phyloP scores from a whole-genome alignment of 2,113 vertebrate genomes.

The Pycnonotus jocosus region DNA sequence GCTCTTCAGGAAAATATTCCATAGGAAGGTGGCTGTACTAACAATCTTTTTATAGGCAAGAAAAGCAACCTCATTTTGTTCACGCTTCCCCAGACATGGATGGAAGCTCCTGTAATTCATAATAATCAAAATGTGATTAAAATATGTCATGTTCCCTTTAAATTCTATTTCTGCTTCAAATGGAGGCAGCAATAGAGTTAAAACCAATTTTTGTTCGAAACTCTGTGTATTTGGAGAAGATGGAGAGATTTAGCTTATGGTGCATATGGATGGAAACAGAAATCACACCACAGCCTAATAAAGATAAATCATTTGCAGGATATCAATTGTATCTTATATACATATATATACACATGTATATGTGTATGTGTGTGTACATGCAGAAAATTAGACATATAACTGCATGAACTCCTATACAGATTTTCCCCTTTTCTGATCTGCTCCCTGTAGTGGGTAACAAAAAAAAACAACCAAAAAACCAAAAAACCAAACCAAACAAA shows the following conservation, averaged over 20 bases:
- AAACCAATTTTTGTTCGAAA: background rate
- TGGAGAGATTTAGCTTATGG: background rate
- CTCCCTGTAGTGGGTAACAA: background rate
- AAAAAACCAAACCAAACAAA: too few species aligned
- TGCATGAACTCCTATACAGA: background rate
- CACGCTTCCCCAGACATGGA: background rate
- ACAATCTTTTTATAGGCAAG: background rate
- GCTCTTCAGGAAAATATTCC: background rate
- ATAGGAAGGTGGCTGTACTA: background rate
- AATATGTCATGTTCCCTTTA: background rate
- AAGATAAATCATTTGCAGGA: background rate
- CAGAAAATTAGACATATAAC: background rate
- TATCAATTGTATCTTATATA: background rate
- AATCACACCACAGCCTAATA: background rate
- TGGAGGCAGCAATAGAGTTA: background rate
- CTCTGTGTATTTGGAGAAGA: background rate
- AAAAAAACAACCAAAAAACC: background rate
- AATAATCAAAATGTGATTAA: background rate
- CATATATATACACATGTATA: rapidly evolving
- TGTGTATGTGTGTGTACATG: too few species aligned
- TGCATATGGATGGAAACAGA: background rate
- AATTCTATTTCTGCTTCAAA: background rate
- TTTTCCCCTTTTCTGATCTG: background rate
- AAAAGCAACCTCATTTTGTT: background rate
- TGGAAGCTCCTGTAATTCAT: background rate